phyloP scores from a whole-genome alignment of 2,797 vertebrate genomes.

The Hafferia zeledoni region DNA sequence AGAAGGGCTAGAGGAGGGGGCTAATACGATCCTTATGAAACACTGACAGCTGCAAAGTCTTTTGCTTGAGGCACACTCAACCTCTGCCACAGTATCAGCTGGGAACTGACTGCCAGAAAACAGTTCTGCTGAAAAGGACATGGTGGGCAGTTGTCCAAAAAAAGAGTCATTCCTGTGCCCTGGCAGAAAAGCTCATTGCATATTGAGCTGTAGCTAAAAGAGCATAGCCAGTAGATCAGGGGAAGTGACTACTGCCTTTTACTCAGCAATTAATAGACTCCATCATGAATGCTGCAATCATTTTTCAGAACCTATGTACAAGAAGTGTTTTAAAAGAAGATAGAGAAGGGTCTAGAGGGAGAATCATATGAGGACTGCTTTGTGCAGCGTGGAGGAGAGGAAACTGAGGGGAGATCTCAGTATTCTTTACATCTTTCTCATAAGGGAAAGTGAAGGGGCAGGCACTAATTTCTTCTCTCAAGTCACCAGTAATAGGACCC shows the following conservation, averaged over 20 bases:
- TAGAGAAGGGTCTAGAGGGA: neutral
- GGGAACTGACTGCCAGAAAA: neutral
- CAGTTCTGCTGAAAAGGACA: neutral
- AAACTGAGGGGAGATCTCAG: neutral
- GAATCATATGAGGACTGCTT: fast-evolving
- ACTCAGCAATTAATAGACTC: neutral
- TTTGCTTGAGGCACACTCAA: neutral
- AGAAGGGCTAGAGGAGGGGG: neutral
- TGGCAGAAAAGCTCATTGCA: neutral
- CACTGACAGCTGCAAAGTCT: neutral
- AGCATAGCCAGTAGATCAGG: neutral
- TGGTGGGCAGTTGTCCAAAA: neutral
- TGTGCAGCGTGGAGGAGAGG: neutral
- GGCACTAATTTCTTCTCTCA: neutral
- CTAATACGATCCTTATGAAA: neutral
- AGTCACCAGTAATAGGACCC: neutral
- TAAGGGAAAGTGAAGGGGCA: neutral
- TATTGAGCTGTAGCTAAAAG: neutral
- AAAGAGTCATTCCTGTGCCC: neutral
- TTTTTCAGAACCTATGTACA: neutral
- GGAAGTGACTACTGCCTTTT: neutral
- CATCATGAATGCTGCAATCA: neutral
- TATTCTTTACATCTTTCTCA: neutral
- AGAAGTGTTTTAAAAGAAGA: neutral
- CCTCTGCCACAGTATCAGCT: neutral